Base-by-base conservation (phyloP, 2,888 invertebrate species). In the Tineola bisselliella region DNA sequence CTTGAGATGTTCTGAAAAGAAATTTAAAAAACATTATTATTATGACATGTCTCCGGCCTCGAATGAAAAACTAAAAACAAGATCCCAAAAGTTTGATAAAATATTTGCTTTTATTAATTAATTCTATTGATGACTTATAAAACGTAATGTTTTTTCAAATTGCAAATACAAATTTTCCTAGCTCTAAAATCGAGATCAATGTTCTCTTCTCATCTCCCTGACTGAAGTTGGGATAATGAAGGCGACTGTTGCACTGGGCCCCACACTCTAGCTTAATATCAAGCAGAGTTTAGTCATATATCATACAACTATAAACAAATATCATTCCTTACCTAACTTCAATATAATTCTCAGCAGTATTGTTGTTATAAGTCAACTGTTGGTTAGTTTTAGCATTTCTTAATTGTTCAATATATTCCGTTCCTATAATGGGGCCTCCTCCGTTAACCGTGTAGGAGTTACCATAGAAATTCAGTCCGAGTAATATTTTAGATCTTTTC, bases 391-490 rank as follows among this genome's bases (percentile, higher is more conserved):
- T 94, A 0, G 91, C 89, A 67, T 90, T 89, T 66, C 92, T 91
- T 54, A 97, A 76, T 57, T 93, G 81, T 64, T 94, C 91, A 60
- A 97, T 84, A 73, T 92, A 97, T 71, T 94, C 92, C 5, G 89
- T 88, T 1, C 92, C 94, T 11, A 96, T 84, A 62, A 98, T 93
- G 0, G 97, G 91, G 0, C 93, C 93, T 4, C 96, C 96, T 1
- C 94, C 94, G 67, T 92, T 91, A 0, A 92, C 89, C 0, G 92
- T 93, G 69, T 93, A 97, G 66, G 94, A 94, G 74, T 96, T 93
- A 1, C 98, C 98, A 79, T 97, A 98, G 82, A 98, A 96, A 77
- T 98, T 98, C 6, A 98, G 76, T 0, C 98, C 98, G 65, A 96
- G 82, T 12, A 98, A 86, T 63, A 98, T 93, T 81, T 97, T 96